Conservation (phyloP, 2,888 invertebrate species). For the Cabera pusaria region DNA sequence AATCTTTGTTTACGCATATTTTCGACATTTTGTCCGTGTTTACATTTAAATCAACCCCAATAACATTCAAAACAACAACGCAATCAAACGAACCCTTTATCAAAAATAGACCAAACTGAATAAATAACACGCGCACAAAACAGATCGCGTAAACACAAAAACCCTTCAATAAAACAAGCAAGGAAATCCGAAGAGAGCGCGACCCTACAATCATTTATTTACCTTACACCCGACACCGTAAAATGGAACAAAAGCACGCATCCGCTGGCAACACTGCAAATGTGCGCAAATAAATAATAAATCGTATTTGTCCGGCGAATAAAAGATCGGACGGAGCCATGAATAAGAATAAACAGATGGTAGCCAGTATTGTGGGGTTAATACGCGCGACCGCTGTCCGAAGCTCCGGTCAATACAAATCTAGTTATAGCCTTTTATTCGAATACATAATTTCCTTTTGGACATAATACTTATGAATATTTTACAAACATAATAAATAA, state of each 20-base stretch:
- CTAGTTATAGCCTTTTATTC: too few species aligned
- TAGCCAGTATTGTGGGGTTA: slow-evolving; percentile 46
- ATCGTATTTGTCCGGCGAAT: slow-evolving; percentile 41
- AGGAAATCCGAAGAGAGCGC: slow-evolving; percentile 36
- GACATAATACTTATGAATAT: too few species aligned
- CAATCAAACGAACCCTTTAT: slow-evolving; percentile 26
- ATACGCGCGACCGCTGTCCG: slow-evolving; percentile 27
- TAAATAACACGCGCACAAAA: slow-evolving; percentile 27
- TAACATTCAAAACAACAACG: slow-evolving; percentile 3
- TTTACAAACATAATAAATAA: too few species aligned
- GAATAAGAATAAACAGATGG: slow-evolving; percentile 53
- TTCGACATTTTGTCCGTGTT: too few species aligned
- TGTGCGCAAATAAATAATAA: slow-evolving; percentile 52
- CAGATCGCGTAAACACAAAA: slow-evolving; percentile 34
- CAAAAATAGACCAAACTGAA: slow-evolving; percentile 29
- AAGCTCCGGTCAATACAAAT: slow-evolving; percentile 12
- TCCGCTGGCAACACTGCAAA: slow-evolving; percentile 47
- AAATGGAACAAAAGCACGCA: slow-evolving; percentile 38
- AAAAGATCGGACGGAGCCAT: slow-evolving; percentile 45
- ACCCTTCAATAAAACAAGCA: slow-evolving; percentile 37
- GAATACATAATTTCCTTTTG: too few species aligned
- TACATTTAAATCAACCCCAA: too few species aligned
- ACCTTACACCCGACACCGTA: slow-evolving; percentile 35
- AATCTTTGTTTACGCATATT: too few species aligned
- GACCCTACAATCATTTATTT: slow-evolving; percentile 38